Evolutionary conservation across 2,113 vertebrate genomes (phyloP), one percentile per base, ranked within the genome.

Genomic region (Epinephelus lanceolatus): DNA sequence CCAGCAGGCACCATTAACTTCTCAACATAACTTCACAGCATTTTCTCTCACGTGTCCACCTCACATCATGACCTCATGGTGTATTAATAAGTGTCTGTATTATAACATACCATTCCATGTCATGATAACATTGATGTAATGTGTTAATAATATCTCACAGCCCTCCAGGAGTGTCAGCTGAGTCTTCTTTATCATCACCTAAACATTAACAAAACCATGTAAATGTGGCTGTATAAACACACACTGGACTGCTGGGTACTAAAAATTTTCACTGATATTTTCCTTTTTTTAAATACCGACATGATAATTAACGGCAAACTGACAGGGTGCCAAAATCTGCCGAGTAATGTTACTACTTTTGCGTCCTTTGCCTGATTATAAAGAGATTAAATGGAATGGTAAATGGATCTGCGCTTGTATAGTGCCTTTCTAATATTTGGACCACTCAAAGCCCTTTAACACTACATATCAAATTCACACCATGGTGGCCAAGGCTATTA

Each of bases 31-130:
- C 74, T 70, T 78, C 84, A 81, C 71, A 73, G 63, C 68, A 10
- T 76, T 69, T 67, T 55, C 13, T 82, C 30, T 6, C 40, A 6
- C 79, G 71, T 88, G 40, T 87, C 59, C 71, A 42, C 47, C 77
- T 80, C 86, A 78, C 85, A 78, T 83, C 78, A 85, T 71, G 57
- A 11, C 9, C 21, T 84, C 89, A 85, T 88, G 81, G 45, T 84
- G 87, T 86, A 71, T 79, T 81, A 63, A 56, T 69, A 33, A 15
- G 3, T 61, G 18, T 80, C 52, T 72, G 66, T 87, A 14, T 67
- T 27, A 18, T 71, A 55, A 76, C 59, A 70, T 51, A 23, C 65
- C 47, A 40, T 56, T 2, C 47, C 37, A 56, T 37, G 65, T 77
- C 45, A 12, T 17, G 1, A 27, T 82, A 75, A 76, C 80, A 49